Evolutionary conservation across 2,888 invertebrate species (phyloP).

Genomic region (Drosophila mulleri): DNA sequence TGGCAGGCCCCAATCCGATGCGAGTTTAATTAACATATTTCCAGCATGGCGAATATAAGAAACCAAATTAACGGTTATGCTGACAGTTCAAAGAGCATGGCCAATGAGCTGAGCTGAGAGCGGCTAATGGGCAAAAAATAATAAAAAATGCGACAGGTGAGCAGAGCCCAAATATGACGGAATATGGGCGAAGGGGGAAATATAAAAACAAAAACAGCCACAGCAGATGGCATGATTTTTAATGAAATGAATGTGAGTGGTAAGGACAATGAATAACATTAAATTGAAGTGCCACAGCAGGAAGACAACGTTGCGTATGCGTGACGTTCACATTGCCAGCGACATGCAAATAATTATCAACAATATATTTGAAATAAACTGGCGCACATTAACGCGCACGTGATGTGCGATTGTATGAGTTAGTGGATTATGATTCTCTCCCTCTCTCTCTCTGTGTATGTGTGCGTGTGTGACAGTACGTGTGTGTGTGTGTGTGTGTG

Average conservation of each 20-base stretch:
- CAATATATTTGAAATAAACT: conserved; percentile 44
- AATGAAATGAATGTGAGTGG: conserved; percentile 38
- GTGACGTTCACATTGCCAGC: conserved; percentile 41
- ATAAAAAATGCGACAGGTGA: conserved; percentile 21
- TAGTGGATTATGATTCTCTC: conserved; percentile 2
- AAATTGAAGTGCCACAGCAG: conserved; percentile 35
- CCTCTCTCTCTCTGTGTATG: background rate
- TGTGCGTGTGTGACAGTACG: background rate
- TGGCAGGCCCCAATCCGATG: background rate
- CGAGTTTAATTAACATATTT: conserved; percentile 8
- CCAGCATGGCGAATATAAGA: background rate
- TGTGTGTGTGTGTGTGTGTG: conserved; percentile 11
- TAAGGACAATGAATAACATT: conserved; percentile 50
- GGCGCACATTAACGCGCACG: conserved; percentile 49
- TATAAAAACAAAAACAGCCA: conserved; percentile 9
- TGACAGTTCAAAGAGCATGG: conserved; percentile 42
- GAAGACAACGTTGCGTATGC: conserved; percentile 49
- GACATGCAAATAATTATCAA: conserved; percentile 56
- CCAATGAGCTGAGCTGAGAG: conserved; percentile 29
- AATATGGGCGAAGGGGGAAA: background rate
- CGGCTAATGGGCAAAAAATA: conserved; percentile 40
- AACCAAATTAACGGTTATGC: conserved; percentile 6
- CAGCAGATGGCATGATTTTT: conserved; percentile 32
- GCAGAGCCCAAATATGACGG: background rate
- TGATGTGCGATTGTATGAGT: conserved; percentile 28